Percentiles rank a stretch among this genome's conserved stretches.
Conservation (phyloP, 2,113 vertebrate genomes). For the Gadus macrocephalus region DNA sequence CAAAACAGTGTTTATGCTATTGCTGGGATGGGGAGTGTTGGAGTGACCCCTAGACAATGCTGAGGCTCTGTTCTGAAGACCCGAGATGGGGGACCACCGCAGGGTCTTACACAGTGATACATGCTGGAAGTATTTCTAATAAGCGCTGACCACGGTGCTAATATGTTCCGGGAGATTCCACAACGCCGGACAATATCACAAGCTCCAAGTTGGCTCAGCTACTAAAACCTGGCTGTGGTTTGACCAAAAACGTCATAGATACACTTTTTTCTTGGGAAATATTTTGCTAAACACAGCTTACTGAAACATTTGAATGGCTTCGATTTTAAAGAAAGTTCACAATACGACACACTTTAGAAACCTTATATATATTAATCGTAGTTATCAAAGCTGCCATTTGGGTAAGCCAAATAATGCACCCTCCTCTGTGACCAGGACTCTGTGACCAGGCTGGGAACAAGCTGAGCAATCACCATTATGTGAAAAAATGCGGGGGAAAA, state of each 20-base stretch:
- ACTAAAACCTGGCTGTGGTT: no score
- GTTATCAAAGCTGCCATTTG: no score
- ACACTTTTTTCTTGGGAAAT: no score
- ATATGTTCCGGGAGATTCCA: conserved; percentile 34
- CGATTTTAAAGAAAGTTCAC: no score
- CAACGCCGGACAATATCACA: background rate
- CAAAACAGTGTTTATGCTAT: conserved; percentile 73
- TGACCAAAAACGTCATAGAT: no score
- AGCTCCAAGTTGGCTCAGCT: no score
- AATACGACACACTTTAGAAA: no score
- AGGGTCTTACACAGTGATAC: conserved; percentile 50
- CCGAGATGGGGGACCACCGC: conserved; percentile 20
- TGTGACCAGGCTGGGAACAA: background rate
- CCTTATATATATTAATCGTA: no score
- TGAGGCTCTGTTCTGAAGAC: conserved; percentile 59
- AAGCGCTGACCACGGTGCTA: conserved; percentile 41
- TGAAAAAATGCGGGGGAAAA: conserved; percentile 33
- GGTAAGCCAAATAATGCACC: no score
- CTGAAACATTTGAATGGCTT: no score
- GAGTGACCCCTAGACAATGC: conserved; percentile 56
- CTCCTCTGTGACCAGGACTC: no score
- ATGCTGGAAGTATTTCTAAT: conserved; percentile 64
- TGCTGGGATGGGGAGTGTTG: conserved; percentile 56
- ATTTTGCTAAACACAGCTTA: no score
- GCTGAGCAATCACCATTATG: conserved; percentile 18